Percentiles rank a stretch among this genome's conserved stretches.
Conservation (phyloP, 2,797 vertebrate genomes). For the Sebastes ruberrimus region DNA sequence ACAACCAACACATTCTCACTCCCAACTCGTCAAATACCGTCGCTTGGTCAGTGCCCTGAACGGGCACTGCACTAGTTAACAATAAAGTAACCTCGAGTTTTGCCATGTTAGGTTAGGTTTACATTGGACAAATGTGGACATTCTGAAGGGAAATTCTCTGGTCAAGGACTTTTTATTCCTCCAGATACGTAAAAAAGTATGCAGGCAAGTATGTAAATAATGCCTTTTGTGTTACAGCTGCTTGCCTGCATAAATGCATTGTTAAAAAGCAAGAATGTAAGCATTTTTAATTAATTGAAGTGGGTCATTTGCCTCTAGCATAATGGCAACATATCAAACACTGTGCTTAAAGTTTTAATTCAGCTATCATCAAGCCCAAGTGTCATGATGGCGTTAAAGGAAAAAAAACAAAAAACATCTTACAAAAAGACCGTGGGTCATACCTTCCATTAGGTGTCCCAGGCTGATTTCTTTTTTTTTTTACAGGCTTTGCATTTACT, state of each 20-base stretch:
- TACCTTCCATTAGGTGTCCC: conserved; percentile 19
- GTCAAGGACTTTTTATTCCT: neutral
- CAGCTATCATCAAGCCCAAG: conserved; percentile 3
- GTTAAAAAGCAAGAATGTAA: neutral
- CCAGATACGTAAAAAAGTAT: neutral
- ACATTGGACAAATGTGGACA: neutral
- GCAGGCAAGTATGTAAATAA: neutral
- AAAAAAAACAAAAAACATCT: neutral
- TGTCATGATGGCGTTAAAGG: conserved; percentile 14
- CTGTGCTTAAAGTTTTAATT: neutral
- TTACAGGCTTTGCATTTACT: conserved; percentile 18
- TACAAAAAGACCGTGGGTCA: conserved; percentile 7
- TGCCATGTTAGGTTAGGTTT: neutral
- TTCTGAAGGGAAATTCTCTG: neutral
- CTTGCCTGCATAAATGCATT: neutral
- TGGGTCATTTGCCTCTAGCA: neutral
- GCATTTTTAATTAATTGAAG: neutral
- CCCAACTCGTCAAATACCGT: too few species aligned
- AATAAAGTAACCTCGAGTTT: neutral
- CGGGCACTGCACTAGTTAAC: neutral
- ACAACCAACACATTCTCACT: neutral
- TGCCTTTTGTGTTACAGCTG: neutral
- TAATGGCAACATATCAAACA: neutral
- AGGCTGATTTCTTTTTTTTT: neutral
- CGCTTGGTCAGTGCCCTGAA: too few species aligned